Conservation (phyloP, 1,140 invertebrate species). For the Panonychus citri region DNA sequence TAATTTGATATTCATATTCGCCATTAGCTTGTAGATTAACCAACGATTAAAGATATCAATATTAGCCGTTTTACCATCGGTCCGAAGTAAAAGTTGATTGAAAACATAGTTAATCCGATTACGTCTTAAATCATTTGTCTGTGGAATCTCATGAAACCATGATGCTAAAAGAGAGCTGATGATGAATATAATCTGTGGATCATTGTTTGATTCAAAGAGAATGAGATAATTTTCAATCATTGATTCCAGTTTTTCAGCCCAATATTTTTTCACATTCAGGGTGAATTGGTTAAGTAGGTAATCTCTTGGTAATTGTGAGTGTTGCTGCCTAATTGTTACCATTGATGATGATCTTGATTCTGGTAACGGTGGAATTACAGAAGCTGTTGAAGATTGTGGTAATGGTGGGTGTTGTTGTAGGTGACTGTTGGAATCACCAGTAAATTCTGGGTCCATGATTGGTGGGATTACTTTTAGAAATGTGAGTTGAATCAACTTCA, state of each 20-base stretch:
- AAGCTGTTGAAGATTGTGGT: no score
- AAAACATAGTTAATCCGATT: background rate
- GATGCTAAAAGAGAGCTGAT: background rate
- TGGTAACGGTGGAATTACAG: no score
- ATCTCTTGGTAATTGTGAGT: background rate
- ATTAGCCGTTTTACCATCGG: background rate
- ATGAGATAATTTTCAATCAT: background rate
- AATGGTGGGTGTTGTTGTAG: no score
- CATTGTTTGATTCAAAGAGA: background rate
- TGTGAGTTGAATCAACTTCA: no score
- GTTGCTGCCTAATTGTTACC: no score
- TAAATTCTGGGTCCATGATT: no score
- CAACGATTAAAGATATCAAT: background rate
- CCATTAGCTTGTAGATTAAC: background rate
- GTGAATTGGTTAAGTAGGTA: background rate
- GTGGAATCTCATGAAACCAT: background rate
- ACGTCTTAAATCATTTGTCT: background rate
- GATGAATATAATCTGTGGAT: background rate
- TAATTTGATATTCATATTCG: background rate
- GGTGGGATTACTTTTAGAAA: no score
- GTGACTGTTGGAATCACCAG: no score
- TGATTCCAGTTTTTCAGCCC: background rate
- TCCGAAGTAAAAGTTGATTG: background rate
- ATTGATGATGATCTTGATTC: no score
- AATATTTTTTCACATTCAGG: background rate